Evolutionary conservation across 2,888 invertebrate genomes (phyloP).

Genomic region (Papilio gigon): DNA sequence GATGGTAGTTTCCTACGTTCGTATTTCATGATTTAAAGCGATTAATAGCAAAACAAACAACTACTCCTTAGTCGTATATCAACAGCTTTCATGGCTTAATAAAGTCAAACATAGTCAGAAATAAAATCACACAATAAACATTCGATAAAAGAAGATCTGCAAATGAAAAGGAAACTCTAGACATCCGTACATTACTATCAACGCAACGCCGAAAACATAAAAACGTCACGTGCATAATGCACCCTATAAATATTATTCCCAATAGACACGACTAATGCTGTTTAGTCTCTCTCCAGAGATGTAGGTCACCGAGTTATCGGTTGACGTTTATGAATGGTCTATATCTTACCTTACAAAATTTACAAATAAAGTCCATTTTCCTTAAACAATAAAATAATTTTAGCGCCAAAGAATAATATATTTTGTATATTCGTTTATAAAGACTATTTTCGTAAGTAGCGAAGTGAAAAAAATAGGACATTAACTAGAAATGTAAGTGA

Average conservation of each 20-base stretch:
- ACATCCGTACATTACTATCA: conserved; percentile 62
- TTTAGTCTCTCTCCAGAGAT: conserved; percentile 76
- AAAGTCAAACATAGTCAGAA: conserved; percentile 19
- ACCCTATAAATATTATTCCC: conserved; percentile 81
- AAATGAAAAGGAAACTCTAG: conserved; percentile 60
- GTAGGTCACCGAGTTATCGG: conserved; percentile 76
- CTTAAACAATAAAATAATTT: conserved; percentile 40
- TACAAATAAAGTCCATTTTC: conserved; percentile 56
- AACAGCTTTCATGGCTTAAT: background rate
- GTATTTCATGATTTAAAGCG: background rate
- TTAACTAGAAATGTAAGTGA: conserved; percentile 56
- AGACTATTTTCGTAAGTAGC: conserved; percentile 41
- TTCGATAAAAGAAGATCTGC: conserved; percentile 38
- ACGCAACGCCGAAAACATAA: conserved; percentile 77
- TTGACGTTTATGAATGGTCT: conserved; percentile 48
- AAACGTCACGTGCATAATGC: conserved; percentile 81
- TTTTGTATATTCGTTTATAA: conserved; percentile 35
- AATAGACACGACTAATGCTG: conserved; percentile 69
- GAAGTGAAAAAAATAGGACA: conserved; percentile 46
- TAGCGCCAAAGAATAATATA: conserved; percentile 42
- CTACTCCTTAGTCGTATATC: background rate
- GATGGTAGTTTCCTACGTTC: too few relatives aligned
- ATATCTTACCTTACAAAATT: conserved; percentile 53
- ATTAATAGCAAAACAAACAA: background rate
- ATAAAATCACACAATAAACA: conserved; percentile 23